Conservation (phyloP, 2,113 vertebrate genomes). For the Albula goreensis region DNA sequence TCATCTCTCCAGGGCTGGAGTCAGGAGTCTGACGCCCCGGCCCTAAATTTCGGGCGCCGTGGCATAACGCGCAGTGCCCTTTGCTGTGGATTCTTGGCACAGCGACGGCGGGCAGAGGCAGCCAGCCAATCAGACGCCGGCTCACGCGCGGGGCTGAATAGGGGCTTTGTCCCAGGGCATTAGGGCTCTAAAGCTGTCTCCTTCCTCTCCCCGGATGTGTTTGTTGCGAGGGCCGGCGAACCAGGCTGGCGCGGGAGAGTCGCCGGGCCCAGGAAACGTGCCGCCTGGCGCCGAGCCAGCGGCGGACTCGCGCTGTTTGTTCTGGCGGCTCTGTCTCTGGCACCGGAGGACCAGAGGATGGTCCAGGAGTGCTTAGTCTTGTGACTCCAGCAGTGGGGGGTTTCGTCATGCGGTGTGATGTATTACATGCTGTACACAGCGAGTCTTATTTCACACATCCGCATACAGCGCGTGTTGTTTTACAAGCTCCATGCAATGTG, state of each 20-base stretch:
- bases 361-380: no score
- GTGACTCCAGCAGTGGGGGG: no score
- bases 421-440: no score
- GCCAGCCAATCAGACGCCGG: constrained; percentile 35
- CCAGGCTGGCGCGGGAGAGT: constrained; percentile 27
- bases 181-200: constrained; percentile 61
- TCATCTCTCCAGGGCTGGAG: no score
- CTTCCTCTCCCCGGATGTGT: constrained; percentile 56
- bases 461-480: no score
- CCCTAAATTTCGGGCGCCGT: no score
- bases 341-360: not conserved
- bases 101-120: not conserved
- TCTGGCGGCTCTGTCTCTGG: not conserved
- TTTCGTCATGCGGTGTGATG: no score
- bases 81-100: constrained; percentile 21
- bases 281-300: not conserved
- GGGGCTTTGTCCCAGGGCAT: constrained; percentile 66
- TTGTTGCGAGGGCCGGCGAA: constrained; percentile 52
- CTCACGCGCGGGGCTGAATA: constrained; percentile 63
- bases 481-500: no score
- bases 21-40: no score
- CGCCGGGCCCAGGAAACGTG: not conserved
- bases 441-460: no score
- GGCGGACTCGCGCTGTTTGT: not conserved
- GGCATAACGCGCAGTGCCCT: no score